A percentile compares a stretch with the other conserved stretches of the same genome.
phyloP scores from a whole-genome alignment of 2,797 vertebrate genomes.

The Chaenodraco wilsoni region DNA sequence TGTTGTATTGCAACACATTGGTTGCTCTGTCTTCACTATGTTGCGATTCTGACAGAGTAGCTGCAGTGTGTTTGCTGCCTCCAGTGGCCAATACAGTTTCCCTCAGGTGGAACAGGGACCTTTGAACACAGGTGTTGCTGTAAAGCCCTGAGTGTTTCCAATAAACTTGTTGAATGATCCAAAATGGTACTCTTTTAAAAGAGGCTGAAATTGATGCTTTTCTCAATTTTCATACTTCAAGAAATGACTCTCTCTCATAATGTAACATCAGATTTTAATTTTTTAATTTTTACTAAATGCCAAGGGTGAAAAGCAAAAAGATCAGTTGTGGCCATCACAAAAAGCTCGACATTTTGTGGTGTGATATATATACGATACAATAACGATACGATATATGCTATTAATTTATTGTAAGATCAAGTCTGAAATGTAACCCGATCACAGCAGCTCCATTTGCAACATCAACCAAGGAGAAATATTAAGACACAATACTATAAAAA shows the following conservation, averaged over 20 bases:
- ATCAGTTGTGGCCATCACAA: neutral
- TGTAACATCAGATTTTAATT: neutral
- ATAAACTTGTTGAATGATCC: too few species aligned
- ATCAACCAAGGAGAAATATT: too few species aligned
- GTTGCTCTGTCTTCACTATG: neutral
- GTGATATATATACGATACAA: neutral
- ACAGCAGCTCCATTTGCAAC: too few species aligned
- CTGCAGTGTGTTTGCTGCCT: slow-evolving; percentile 5
- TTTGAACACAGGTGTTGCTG: neutral
- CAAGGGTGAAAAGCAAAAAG: neutral
- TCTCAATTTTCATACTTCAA: neutral
- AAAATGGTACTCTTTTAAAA: neutral
- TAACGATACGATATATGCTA: too few species aligned
- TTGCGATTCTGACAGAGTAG: neutral
- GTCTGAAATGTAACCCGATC: too few species aligned
- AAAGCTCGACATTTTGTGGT: neutral
- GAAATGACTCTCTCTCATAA: too few species aligned
- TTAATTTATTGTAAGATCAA: too few species aligned
- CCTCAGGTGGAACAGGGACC: neutral
- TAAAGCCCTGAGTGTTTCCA: neutral
- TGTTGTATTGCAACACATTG: too few species aligned
- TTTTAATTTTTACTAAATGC: neutral
- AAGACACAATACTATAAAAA: too few species aligned
- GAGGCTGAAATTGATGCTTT: slow-evolving; percentile 1
- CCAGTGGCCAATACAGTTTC: neutral